These are phyloP conservation scores for Caradrina kadenii DNA, from an alignment of 2,888 invertebrate genomes.

Conservation along the genomic window DNA sequence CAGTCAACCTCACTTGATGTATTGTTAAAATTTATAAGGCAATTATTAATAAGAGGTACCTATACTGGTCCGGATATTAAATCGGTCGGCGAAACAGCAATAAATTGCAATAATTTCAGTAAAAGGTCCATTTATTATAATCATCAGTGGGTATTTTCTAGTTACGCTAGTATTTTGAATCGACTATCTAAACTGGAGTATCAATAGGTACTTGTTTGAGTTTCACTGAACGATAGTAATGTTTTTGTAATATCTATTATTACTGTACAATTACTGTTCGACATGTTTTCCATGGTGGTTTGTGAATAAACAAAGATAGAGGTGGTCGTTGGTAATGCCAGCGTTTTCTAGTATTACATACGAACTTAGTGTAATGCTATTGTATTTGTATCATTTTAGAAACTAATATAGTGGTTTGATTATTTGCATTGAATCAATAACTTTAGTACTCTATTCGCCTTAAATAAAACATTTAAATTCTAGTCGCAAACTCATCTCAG, in stretches of 20 bases:
- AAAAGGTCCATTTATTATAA: constrained; percentile 64
- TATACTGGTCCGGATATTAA: constrained; percentile 65
- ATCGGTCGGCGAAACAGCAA: constrained; percentile 60
- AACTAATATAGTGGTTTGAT: constrained; percentile 8
- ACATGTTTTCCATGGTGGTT: constrained; percentile 40
- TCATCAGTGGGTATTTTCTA: constrained; percentile 61
- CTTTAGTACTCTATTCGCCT: constrained; percentile 2
- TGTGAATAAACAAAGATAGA: constrained; percentile 28
- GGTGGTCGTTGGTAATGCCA: constrained; percentile 32
- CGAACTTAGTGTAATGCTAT: background rate
- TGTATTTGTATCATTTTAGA: constrained; percentile 34
- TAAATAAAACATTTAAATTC: too few species aligned
- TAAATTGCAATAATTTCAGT: constrained; percentile 66
- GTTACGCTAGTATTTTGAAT: constrained; percentile 42
- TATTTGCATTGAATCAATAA: constrained; percentile 29
- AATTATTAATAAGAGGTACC: constrained; percentile 72
- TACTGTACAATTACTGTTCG: constrained; percentile 52
- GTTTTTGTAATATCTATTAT: constrained; percentile 57
- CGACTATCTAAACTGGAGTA: constrained; percentile 51
- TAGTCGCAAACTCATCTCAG: too few species aligned
- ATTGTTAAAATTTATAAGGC: constrained; percentile 72
- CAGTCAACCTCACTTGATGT: constrained; percentile 71
- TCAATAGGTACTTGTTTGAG: constrained; percentile 53
- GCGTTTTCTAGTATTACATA: constrained; percentile 14
- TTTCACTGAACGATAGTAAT: constrained; percentile 58